Base-by-base conservation (phyloP, 2,113 vertebrate species). In the Pseudopodoces humilis region DNA sequence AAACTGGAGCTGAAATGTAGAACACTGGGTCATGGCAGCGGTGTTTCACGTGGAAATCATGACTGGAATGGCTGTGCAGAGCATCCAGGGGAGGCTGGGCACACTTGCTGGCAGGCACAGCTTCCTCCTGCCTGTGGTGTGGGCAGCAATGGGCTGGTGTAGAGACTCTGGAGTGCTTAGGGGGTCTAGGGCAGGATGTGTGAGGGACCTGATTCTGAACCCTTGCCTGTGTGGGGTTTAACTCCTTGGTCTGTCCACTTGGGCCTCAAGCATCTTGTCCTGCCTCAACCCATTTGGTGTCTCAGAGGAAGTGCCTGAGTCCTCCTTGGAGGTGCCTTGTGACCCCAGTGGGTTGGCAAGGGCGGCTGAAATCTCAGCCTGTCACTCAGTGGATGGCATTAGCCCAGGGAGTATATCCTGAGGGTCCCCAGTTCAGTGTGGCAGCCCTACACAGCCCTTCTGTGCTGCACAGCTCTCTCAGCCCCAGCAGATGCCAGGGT, bases 41-140 rank as follows among this genome's bases (percentile, higher is more conserved):
- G 55, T 8, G 7, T 91, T 95, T 91, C 86, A 90, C 92, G 59
- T 91, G 94, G 97, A 95, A 97, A 93, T 71, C n/a, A 39, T 97
- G 95, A 72, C 78, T 96, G 94, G 92, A 92, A 94, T 11, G 14
- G 82, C 86, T 88, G 78, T 13, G 11, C 62, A 91, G 93, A 81
- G 80, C 14, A 1, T 92, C 86, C 4, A 17, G 77, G 71, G 70
- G 43, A 95, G 86, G 64, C 86, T 79, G 90, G 86, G 86, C 60
- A 68, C 0, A 3, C 56, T 74, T 64, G 31, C 60, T 12, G 28
- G 69, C 56, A 80, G 52, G 39, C 33, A 6, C 71, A 59, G 92
- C 83, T 90, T 84, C 86, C 79, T 95, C 56, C 83, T 90, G 88
- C 78, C 65, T 94, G 43, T 1, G 1, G n/a, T 33, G 59, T 8